Evolutionary conservation across 2,888 invertebrate species (phyloP).

Genomic region (Sturmia bella): DNA sequence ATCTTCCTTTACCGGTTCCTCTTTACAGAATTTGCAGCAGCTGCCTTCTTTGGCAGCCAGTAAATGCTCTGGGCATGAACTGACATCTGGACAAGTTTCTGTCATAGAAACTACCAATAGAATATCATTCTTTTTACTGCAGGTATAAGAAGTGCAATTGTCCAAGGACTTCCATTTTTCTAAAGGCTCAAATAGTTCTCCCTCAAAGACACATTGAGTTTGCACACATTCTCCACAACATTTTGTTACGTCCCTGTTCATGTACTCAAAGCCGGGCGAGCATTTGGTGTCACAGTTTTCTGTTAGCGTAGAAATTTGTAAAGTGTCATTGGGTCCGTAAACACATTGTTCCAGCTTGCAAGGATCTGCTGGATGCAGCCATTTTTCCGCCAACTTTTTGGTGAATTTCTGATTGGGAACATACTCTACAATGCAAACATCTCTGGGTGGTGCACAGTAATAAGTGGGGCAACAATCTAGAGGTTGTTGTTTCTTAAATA

Average conservation of each 20-base stretch:
- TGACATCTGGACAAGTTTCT: constrained; percentile 85
- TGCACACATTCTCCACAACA: constrained; percentile 88
- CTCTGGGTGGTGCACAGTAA: constrained; percentile 83
- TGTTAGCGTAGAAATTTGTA: constrained; percentile 74
- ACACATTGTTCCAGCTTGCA: constrained; percentile 80
- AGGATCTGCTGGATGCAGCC: constrained; percentile 82
- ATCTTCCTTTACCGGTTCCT: constrained; percentile 80
- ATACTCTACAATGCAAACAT: constrained; percentile 79
- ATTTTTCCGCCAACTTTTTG: constrained; percentile 81
- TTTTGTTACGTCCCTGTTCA: constrained; percentile 75
- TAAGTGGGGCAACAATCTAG: constrained; percentile 86
- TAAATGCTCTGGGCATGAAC: constrained; percentile 83
- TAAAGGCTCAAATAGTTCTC: constrained; percentile 83
- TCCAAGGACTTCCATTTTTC: constrained; percentile 85
- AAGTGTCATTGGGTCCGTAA: constrained; percentile 77
- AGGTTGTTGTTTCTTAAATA: constrained; percentile 78
- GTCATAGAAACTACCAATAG: constrained; percentile 83
- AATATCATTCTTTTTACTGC: constrained; percentile 82
- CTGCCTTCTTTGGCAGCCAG: constrained; percentile 82
- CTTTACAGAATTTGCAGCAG: constrained; percentile 86
- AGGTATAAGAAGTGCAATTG: constrained; percentile 86
- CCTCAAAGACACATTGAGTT: constrained; percentile 83
- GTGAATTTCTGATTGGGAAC: constrained; percentile 76
- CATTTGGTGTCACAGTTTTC: constrained; percentile 78
- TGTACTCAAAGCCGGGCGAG: constrained; percentile 84